phyloP scores from a whole-genome alignment of 2,888 invertebrate genomes.

The Tortrix viridana region DNA sequence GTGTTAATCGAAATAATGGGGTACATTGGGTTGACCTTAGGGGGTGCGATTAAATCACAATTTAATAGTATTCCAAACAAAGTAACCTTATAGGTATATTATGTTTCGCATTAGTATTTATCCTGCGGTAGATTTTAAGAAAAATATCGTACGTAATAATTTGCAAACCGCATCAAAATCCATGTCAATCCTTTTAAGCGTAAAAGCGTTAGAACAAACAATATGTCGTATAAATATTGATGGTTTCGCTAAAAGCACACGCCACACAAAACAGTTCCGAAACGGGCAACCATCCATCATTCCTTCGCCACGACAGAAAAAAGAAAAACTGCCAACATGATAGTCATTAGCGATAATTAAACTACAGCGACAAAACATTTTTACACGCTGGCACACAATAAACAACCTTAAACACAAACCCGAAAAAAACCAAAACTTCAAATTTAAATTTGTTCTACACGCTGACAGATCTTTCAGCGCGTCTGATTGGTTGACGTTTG shows the following conservation, averaged over 20 bases:
- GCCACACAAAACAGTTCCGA: constrained; percentile 36
- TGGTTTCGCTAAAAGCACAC: constrained; percentile 29
- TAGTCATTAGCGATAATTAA: constrained; percentile 64
- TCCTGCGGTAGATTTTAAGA: background rate
- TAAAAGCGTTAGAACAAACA: constrained; percentile 18
- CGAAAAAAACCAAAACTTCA: constrained; percentile 26
- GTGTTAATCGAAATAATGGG: background rate
- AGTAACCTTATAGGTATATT: too few species aligned
- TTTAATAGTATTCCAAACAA: too few species aligned
- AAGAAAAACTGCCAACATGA: constrained; percentile 51
- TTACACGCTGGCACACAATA: constrained; percentile 36
- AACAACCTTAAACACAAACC: constrained; percentile 37
- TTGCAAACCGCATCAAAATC: constrained; percentile 11
- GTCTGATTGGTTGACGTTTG: constrained; percentile 69
- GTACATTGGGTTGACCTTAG: too few species aligned
- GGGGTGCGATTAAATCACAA: too few species aligned
- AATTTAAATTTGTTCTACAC: constrained; percentile 35
- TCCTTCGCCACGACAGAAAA: constrained; percentile 47
- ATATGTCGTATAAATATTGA: constrained; percentile 32
- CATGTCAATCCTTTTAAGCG: constrained; percentile 18
- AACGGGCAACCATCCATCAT: constrained; percentile 53
- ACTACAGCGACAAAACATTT: constrained; percentile 46
- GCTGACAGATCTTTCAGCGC: constrained; percentile 70
- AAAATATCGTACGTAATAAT: too few species aligned
- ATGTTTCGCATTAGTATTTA: too few species aligned